Percentiles rank a stretch among this genome's conserved stretches.
These are phyloP conservation scores for Drosophila littoralis DNA, from an alignment of 1,140 invertebrate genomes.

Conservation along the genomic window DNA sequence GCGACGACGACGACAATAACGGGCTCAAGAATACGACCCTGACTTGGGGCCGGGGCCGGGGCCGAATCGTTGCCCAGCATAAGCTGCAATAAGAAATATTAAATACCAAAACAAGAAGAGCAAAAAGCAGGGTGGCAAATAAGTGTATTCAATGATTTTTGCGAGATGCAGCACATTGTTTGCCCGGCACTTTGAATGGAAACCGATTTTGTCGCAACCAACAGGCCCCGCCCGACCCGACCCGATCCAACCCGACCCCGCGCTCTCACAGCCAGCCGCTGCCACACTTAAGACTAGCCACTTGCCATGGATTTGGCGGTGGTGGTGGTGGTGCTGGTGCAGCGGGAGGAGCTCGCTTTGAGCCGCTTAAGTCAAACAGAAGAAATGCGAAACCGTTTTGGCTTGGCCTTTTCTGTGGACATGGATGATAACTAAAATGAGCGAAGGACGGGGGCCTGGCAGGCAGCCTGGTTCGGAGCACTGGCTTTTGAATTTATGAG, in stretches of 20 bases:
- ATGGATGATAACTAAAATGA: not conserved
- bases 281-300: too few relatives aligned
- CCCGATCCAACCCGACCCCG: too few relatives aligned
- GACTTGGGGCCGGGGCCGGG: not conserved
- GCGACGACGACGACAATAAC: conserved; percentile 3
- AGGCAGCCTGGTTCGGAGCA: not conserved
- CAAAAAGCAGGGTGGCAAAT: not conserved
- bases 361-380: conserved; percentile 41
- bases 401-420: conserved; percentile 30
- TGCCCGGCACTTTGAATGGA: conserved; percentile 38
- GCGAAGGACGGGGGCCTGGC: not conserved
- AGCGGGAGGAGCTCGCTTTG: conserved; percentile 2
- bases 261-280: too few relatives aligned
- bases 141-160: conserved; percentile 24
- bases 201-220: conserved; percentile 12
- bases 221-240: too few relatives aligned
- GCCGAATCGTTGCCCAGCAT: not conserved
- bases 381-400: conserved; percentile 36
- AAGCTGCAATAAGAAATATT: conserved; percentile 25
- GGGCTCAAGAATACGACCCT: conserved; percentile 1
- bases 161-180: conserved; percentile 43
- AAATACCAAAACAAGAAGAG: not conserved
- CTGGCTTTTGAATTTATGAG: conserved; percentile 76
- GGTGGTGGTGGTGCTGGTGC: too few relatives aligned
- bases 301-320: not conserved